These are phyloP conservation scores for Rhopalosiphum maidis DNA, from an alignment of 1,140 invertebrate genomes.

Conservation along the genomic window DNA sequence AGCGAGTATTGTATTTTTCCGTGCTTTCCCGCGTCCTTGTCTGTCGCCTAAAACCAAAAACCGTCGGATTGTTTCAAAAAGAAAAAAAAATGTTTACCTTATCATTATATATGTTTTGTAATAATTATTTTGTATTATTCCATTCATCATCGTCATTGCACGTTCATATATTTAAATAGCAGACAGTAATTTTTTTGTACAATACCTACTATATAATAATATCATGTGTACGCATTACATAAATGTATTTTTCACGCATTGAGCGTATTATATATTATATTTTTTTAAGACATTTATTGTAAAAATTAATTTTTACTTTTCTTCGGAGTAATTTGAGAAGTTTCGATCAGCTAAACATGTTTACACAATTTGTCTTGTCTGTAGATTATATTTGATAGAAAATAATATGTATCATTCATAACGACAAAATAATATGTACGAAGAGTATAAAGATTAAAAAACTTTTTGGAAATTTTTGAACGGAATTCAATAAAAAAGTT, in stretches of 20 bases:
- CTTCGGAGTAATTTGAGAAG: background rate
- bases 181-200: background rate
- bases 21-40: conserved; percentile 37
- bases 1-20: conserved; percentile 41
- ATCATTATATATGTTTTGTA: background rate
- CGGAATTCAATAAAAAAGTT: conserved; percentile 34
- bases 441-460: conserved; percentile 36
- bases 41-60: conserved; percentile 35
- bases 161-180: background rate
- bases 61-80: background rate
- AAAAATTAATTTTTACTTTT: background rate
- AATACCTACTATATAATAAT: no score
- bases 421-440: background rate
- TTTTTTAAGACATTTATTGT: background rate
- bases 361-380: conserved; percentile 9
- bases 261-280: background rate
- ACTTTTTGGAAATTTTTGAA: conserved; percentile 42
- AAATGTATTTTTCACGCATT: background rate
- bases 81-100: background rate
- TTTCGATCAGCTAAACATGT: background rate
- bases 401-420: background rate
- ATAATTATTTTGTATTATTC: background rate
- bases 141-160: background rate
- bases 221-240: background rate
- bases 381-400: background rate